Base-by-base conservation (phyloP, 2,113 vertebrate species). In the Lamprologus ornatipinnis region DNA sequence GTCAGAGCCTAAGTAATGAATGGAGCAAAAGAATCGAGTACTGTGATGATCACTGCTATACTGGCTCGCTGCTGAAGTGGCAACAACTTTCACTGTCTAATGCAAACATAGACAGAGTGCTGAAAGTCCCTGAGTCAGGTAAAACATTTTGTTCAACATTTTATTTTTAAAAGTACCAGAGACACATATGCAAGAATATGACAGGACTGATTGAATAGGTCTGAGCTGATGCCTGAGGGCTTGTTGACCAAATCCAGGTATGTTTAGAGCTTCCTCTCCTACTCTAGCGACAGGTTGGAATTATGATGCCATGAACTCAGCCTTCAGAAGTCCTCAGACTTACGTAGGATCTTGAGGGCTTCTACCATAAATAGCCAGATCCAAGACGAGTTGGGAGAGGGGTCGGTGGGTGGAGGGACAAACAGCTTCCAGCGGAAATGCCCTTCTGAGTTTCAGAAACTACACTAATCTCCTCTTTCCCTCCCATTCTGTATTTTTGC, bases 321-420 rank as follows among this genome's bases (percentile, higher is more conserved):
- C 83, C 83, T 80, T 54, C 89, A 81, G 86, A 89, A 87, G 95
- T 95, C 93, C 89, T 91, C 82, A 35, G 85, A 80, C 89, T 28
- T 90, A 88, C 78, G 80, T 31, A 73, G 90, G 84, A 87, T 91
- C 86, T 80, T 21, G 40, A 89, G 92, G 90, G 84, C 95, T 95
- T 92, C 94, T 95, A 95, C 97, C 97, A 96, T 97, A 97, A 96
- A 97, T 96, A 97, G 97, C 91, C 95, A 53, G 92, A 78, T 4
- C 70, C 70, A 31, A 92, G 83, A 28, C 37, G 85, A 86, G 86
- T 19, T 84, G 55, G 82, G 84, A 83, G 86, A 83, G 78, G 83
- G 83, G 33, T 85, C 19, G 15, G 53, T 33, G 87, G 82, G 87
- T 85, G 35, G 83, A 75, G 82, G 85, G 82, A 84, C 81, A 45